Evolutionary conservation across 1,140 invertebrate genomes (phyloP), one percentile per base, ranked within the genome.

Genomic region (Harpegnathos saltator): DNA sequence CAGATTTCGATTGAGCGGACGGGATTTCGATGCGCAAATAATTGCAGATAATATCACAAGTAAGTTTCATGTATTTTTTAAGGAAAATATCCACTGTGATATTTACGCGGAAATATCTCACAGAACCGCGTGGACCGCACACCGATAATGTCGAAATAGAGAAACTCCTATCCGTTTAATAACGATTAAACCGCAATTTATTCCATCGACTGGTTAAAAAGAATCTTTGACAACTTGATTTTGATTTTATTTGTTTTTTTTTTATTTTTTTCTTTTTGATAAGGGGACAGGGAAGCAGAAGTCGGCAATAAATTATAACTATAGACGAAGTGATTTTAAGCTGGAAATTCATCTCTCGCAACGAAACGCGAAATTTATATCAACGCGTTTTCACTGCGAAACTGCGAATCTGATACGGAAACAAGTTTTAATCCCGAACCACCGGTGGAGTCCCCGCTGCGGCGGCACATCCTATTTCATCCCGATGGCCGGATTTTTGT

Each of bases 401-500:
- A 33, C n/a, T 33, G 7, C 3, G 14, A 52, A 65, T 54, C 33
- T 63, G 59, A 22, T 33, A 33, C 3, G 52, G 26, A 44, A 65
- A 33, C 44, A 19, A 65, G 44, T 54, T 75, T 65, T 75, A 50
- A 75, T 75, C 26, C n/a, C 59, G 14, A 63, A 65, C 14, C n/a
- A 52, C 11, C 14, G n/a, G 26, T 52, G 44, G 44, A 62, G 22
- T 22, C 44, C 12, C 26, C 14, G 19, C 14, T 52, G 73, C 3
- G n/a, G n/a, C 26, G 59, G 22, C n/a, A 14, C 14, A 52, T 65
- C 19, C 58, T 33, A 24, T 63, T 73, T 59, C 56, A 73, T 59
- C 29, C 17, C 56, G n/a, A 12, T 44, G 4, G 38, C 4, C 29
- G 52, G 15, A 58, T 24, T 73, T 73, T 65, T 75, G 26, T 65